These are phyloP conservation scores for Apodemia hepburni DNA, from an alignment of 2,888 invertebrate genomes.

Conservation along the genomic window DNA sequence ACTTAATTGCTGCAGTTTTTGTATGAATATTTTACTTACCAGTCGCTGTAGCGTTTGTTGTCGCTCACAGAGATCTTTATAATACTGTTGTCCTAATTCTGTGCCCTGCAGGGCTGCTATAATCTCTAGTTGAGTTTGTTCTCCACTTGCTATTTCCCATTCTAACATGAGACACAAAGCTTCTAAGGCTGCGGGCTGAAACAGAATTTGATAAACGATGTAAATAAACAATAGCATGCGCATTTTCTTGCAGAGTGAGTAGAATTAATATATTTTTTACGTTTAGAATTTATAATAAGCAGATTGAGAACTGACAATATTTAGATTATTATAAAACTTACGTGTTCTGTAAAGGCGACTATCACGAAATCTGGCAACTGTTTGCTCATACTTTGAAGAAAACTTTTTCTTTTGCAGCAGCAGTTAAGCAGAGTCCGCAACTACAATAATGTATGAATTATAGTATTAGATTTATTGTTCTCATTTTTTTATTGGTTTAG, in stretches of 20 bases:
- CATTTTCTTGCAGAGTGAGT: no score
- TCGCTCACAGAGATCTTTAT: slow-evolving; percentile 85
- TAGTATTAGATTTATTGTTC: no score
- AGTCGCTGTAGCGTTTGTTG: slow-evolving; percentile 86
- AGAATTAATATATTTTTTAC: no score
- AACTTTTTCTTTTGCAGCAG: slow-evolving; percentile 87
- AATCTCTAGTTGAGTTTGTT: slow-evolving; percentile 83
- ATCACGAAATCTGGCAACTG: slow-evolving; percentile 87
- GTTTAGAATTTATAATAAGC: no score
- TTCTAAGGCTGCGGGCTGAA: slow-evolving; percentile 81
- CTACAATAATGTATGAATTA: slow-evolving; percentile 50
- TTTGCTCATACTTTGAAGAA: slow-evolving; percentile 83
- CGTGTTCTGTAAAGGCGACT: slow-evolving; percentile 84
- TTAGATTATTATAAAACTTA: slow-evolving; percentile 32
- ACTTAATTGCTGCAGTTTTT: no score
- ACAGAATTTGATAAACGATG: slow-evolving; percentile 21
- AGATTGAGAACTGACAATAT: no score
- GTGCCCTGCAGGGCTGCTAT: slow-evolving; percentile 88
- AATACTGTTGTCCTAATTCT: slow-evolving; percentile 83
- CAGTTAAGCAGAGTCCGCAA: slow-evolving; percentile 81
- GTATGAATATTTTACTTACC: slow-evolving; percentile 60
- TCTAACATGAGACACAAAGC: slow-evolving; percentile 88
- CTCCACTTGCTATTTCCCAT: slow-evolving; percentile 82
- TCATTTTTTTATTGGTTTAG: no score
- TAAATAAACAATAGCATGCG: no score